These are phyloP conservation scores for Cephus pygmeus DNA, from an alignment of 2,888 invertebrate genomes.

Conservation along the genomic window DNA sequence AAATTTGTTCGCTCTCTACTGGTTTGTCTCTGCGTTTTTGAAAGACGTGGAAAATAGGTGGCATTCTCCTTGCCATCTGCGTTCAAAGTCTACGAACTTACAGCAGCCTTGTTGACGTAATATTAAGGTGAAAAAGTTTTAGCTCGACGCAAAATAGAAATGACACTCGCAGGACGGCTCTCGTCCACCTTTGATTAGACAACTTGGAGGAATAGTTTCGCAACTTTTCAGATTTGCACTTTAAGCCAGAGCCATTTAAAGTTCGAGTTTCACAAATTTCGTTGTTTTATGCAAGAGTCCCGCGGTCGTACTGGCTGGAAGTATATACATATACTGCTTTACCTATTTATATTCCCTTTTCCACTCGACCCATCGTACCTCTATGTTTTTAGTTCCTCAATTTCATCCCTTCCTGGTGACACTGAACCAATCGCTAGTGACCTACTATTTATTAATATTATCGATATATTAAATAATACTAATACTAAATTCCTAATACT, in stretches of 20 bases:
- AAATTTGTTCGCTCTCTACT: not conserved
- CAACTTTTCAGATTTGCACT: not conserved
- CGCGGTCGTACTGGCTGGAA: not conserved
- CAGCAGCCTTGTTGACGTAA: not conserved
- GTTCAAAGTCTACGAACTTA: not conserved
- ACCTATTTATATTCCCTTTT: not conserved
- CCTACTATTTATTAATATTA: not conserved
- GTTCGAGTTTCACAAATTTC: not conserved
- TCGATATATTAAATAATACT: too few relatives aligned
- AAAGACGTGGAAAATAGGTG: not conserved
- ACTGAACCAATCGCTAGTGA: not conserved
- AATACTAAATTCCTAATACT: not conserved
- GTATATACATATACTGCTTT: not conserved
- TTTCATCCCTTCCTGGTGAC: not conserved
- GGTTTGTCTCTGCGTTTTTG: not conserved
- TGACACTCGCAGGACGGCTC: not conserved
- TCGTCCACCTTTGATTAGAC: not conserved
- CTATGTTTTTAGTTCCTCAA: too few relatives aligned
- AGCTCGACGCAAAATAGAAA: not conserved
- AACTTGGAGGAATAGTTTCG: not conserved
- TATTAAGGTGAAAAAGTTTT: not conserved
- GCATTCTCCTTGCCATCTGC: not conserved
- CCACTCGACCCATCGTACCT: too few relatives aligned
- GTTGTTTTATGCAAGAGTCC: not conserved
- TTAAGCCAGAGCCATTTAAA: not conserved